Conservation (phyloP, 2,888 invertebrate species). For the Esperia sulphurella region DNA sequence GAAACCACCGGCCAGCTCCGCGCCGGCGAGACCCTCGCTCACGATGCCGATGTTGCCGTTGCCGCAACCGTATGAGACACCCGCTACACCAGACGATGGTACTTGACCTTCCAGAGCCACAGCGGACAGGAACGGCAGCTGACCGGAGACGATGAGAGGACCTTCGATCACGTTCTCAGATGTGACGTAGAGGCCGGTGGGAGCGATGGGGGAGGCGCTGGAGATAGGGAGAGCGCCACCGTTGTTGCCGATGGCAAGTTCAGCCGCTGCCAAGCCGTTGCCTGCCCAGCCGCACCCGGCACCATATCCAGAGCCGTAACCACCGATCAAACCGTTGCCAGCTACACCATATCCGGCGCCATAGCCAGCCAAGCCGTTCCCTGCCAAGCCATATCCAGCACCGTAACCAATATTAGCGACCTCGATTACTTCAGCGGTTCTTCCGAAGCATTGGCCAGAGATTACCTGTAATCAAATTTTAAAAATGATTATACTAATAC, state of each 20-base stretch:
- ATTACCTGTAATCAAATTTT: conserved; percentile 17
- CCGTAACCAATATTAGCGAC: not conserved
- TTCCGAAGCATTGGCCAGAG: conserved; percentile 18
- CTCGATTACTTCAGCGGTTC: conserved; percentile 1
- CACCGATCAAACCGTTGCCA: not conserved
- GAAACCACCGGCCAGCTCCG: not conserved
- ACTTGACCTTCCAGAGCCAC: conserved; percentile 25
- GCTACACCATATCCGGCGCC: not conserved
- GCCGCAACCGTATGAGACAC: conserved; percentile 29
- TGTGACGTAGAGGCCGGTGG: conserved; percentile 24
- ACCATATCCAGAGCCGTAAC: not conserved
- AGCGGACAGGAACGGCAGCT: conserved; percentile 29
- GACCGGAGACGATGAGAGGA: conserved; percentile 22
- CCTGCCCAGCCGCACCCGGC: not conserved
- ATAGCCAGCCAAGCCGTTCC: not conserved
- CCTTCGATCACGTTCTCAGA: conserved; percentile 38
- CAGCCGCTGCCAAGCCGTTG: not conserved
- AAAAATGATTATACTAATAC: no score
- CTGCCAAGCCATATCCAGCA: not conserved
- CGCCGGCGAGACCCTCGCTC: conserved; percentile 1
- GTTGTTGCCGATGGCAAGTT: conserved; percentile 13
- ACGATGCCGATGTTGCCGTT: conserved; percentile 16
- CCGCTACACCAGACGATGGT: conserved; percentile 26
- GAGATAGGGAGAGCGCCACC: conserved; percentile 22
- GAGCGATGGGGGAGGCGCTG: conserved; percentile 25